A percentile compares a stretch with the other conserved stretches of the same genome.
Conservation (phyloP, 92 coral and sea anemone species). For the Actinostola sp. region DNA sequence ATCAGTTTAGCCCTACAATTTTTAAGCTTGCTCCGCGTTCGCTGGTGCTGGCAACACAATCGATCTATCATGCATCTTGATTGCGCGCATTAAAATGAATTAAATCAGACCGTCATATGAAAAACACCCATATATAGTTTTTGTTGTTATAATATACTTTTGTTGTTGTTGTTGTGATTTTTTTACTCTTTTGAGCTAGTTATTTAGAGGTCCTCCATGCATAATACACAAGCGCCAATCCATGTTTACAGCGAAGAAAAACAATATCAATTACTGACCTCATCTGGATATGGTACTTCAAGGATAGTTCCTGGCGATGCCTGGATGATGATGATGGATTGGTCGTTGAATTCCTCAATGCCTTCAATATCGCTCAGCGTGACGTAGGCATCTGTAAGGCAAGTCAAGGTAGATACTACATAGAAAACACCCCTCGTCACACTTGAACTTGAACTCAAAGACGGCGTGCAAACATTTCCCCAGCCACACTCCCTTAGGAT, state of each 20-base stretch:
- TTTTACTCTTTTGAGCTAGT: too few relatives aligned
- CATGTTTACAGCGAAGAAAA: not conserved
- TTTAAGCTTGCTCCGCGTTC: too few relatives aligned
- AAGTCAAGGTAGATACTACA: constrained; percentile 9
- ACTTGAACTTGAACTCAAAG: not conserved
- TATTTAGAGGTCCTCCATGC: too few relatives aligned
- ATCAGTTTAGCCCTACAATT: too few relatives aligned
- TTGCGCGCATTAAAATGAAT: too few relatives aligned
- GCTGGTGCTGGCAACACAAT: too few relatives aligned
- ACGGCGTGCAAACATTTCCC: not conserved
- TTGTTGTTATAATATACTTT: too few relatives aligned
- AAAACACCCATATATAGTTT: too few relatives aligned
- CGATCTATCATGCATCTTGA: too few relatives aligned
- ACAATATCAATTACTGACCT: not conserved
- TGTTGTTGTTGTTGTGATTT: too few relatives aligned
- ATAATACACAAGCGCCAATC: not conserved
- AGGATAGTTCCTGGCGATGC: constrained; percentile 36
- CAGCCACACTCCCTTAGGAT: not conserved
- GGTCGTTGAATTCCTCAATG: constrained; percentile 14
- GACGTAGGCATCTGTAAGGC: constrained; percentile 19
- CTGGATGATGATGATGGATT: constrained; percentile 24
- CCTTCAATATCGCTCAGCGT: constrained; percentile 25
- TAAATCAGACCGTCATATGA: too few relatives aligned
- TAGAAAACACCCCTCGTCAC: not conserved
- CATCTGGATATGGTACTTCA: constrained; percentile 20